Evolutionary conservation across 2,113 vertebrate species (phyloP).

Genomic region (Saccopteryx leptura): DNA sequence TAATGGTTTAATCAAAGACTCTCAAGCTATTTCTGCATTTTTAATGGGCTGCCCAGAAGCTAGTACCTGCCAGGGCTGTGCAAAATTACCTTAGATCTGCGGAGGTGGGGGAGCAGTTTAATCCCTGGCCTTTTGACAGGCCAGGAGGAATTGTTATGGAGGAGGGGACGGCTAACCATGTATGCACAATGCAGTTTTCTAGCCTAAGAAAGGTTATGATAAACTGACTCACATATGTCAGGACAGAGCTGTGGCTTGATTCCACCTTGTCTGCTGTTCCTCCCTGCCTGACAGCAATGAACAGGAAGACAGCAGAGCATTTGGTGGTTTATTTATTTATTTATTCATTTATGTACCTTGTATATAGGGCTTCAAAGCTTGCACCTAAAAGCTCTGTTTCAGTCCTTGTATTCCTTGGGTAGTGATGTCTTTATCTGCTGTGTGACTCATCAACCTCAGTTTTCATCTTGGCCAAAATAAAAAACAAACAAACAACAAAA

Average conservation of each 20-base stretch:
- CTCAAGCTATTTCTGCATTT: constrained; percentile 55
- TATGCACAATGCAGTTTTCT: not conserved
- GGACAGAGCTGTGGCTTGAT: not conserved
- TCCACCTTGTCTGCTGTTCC: rapidly evolving
- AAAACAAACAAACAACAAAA: not conserved
- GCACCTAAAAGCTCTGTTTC: not conserved
- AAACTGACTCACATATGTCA: not conserved
- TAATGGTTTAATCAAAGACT: constrained; percentile 78
- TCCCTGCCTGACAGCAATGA: not conserved
- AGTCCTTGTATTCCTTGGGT: not conserved
- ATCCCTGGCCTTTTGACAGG: constrained; percentile 31
- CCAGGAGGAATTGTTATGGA: not conserved
- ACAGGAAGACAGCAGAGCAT: not conserved
- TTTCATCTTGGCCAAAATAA: not conserved
- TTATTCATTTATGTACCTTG: not conserved
- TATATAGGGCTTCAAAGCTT: not conserved
- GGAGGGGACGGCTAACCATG: not conserved
- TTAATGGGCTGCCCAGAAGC: constrained; percentile 53
- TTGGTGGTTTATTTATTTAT: not conserved
- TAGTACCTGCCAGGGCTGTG: constrained; percentile 5
- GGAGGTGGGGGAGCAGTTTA: not conserved
- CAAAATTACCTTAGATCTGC: constrained; percentile 24
- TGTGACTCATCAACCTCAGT: not conserved
- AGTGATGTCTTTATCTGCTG: not conserved
- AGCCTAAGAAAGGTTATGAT: not conserved